A percentile compares a stretch with the other conserved stretches of the same genome.
These are phyloP conservation scores for Oryzias javanicus DNA, from an alignment of 2,113 vertebrate species.

Conservation along the genomic window DNA sequence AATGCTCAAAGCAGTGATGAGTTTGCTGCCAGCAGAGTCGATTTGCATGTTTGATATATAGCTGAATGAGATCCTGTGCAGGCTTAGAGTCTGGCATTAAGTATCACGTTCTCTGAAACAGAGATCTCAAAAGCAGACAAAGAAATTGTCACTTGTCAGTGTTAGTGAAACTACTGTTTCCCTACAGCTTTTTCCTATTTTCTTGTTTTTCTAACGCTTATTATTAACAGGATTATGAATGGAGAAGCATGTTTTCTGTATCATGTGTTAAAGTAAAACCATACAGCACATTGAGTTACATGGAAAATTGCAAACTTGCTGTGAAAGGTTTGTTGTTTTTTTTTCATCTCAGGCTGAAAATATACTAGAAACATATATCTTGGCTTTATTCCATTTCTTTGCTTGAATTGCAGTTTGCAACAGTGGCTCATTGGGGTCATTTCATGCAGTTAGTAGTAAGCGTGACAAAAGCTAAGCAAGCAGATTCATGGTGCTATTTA, in stretches of 20 bases:
- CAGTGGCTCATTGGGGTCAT: not conserved
- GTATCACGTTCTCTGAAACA: constrained; percentile 8
- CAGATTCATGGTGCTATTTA: not conserved
- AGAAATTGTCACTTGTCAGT: not conserved
- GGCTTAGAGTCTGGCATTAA: constrained; percentile 15
- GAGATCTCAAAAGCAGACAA: not conserved
- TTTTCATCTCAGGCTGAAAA: too few species aligned
- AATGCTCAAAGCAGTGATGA: constrained; percentile 17
- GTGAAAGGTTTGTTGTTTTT: too few species aligned
- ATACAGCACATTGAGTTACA: too few species aligned
- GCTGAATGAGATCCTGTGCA: constrained; percentile 17
- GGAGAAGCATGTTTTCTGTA: not conserved
- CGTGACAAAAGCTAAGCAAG: not conserved
- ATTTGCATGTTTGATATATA: constrained; percentile 19
- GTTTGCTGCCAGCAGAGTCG: constrained; percentile 12
- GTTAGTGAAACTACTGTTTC: too few species aligned
- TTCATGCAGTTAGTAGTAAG: not conserved
- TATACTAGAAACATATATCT: not conserved
- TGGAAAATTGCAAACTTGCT: too few species aligned
- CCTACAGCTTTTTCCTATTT: not conserved
- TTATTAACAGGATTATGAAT: not conserved
- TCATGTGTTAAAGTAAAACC: not conserved
- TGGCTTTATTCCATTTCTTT: not conserved
- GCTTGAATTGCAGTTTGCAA: not conserved
- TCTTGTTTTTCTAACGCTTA: not conserved